phyloP scores from a whole-genome alignment of 2,797 vertebrate genomes.

The Sphenopsis melanotis region DNA sequence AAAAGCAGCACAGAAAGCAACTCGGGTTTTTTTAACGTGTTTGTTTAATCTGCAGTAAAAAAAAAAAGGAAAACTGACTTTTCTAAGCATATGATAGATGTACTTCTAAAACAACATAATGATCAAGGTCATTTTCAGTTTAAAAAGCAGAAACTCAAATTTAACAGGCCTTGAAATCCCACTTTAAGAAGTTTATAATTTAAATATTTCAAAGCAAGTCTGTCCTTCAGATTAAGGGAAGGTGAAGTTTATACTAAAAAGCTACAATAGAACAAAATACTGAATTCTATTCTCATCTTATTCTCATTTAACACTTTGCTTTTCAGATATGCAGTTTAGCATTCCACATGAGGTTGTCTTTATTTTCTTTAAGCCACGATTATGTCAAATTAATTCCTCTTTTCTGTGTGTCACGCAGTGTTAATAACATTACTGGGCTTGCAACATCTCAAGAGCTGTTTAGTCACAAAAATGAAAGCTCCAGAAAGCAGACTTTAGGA shows the following conservation, averaged over 20 bases:
- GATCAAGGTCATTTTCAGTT: constrained; percentile 33
- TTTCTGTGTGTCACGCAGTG: not conserved
- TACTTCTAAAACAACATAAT: constrained; percentile 30
- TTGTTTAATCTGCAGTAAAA: constrained; percentile 55
- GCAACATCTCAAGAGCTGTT: not conserved
- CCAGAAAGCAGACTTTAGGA: not conserved
- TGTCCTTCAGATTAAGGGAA: constrained; percentile 35
- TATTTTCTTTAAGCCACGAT: constrained; percentile 34
- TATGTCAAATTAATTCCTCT: constrained; percentile 55
- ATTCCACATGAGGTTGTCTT: constrained; percentile 30
- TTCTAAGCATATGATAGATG: constrained; percentile 12
- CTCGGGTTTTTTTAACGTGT: not conserved
- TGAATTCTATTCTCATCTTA: constrained; percentile 36
- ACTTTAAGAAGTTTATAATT: constrained; percentile 32
- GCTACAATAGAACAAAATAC: constrained; percentile 5
- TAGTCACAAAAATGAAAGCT: constrained; percentile 18
- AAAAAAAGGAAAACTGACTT: not conserved
- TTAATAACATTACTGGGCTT: constrained; percentile 23
- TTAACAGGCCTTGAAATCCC: constrained; percentile 45
- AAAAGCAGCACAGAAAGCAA: not conserved
- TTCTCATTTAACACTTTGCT: constrained; percentile 40
- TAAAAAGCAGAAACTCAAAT: constrained; percentile 31
- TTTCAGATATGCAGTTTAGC: constrained; percentile 38
- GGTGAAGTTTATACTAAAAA: constrained; percentile 20
- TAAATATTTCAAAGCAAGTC: constrained; percentile 42